Percentiles rank a stretch among this genome's conserved stretches.
These are phyloP conservation scores for Connochaetes taurinus DNA, from an alignment of 2,113 vertebrate genomes.

Conservation along the genomic window DNA sequence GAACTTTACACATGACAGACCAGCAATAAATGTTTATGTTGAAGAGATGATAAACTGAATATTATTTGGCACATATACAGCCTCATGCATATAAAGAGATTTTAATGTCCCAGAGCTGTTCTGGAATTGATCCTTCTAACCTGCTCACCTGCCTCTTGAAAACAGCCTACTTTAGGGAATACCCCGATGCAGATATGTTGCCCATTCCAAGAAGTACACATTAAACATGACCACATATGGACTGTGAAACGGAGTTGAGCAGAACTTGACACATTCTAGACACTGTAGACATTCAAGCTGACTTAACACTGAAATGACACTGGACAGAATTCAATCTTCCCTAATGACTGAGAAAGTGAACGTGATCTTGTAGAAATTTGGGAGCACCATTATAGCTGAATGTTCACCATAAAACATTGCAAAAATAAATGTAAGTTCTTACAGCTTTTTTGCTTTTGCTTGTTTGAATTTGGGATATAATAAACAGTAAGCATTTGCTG, in stretches of 20 bases:
- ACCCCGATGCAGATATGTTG: background rate
- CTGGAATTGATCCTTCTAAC: background rate
- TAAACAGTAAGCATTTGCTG: slow-evolving; percentile 5
- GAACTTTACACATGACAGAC: background rate
- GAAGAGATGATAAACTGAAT: background rate
- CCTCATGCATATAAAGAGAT: background rate
- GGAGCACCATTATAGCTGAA: background rate
- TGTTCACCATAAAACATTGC: background rate
- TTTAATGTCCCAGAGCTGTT: background rate
- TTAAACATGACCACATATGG: background rate
- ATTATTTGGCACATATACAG: background rate
- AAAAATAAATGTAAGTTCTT: background rate
- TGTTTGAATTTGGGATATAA: background rate
- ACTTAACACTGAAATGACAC: background rate
- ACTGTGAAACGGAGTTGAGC: background rate
- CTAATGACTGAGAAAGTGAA: slow-evolving; percentile 2
- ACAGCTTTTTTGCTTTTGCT: background rate
- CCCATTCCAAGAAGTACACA: background rate
- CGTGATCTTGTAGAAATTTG: background rate
- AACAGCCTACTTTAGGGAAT: background rate
- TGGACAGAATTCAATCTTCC: background rate
- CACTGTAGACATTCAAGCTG: background rate
- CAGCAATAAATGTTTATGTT: slow-evolving; percentile 6
- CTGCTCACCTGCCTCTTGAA: background rate
- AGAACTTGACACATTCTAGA: background rate